Evolutionary conservation across 2,113 vertebrate genomes (phyloP).

Genomic region (Amphiprion percula): DNA sequence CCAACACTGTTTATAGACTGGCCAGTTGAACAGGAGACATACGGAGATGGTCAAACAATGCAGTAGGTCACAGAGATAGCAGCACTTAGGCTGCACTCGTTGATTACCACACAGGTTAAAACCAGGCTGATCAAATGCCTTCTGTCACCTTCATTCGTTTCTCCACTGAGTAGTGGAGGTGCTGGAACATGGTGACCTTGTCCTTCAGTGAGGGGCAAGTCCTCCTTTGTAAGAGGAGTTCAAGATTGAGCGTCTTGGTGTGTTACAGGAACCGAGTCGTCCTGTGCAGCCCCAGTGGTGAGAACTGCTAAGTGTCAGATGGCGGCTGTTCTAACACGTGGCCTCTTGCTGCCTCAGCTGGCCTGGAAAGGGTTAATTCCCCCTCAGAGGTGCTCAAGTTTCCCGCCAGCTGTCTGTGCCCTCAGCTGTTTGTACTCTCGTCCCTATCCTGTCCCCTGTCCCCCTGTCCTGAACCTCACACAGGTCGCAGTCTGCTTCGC

Average conservation of each 20-base stretch:
- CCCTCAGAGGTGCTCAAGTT: conserved; percentile 73
- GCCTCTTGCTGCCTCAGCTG: conserved; percentile 54
- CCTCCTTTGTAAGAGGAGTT: background rate
- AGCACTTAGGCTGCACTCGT: background rate
- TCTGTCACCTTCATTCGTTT: background rate
- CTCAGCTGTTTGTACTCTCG: conserved; percentile 81
- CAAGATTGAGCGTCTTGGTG: background rate
- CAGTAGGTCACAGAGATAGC: conserved; percentile 58
- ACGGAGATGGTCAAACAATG: conserved; percentile 68
- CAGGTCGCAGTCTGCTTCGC: conserved; percentile 23
- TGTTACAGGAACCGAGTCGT: background rate
- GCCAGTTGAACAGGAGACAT: conserved; percentile 47
- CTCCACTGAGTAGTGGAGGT: background rate
- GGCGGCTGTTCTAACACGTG: conserved; percentile 20
- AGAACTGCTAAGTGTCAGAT: conserved; percentile 5
- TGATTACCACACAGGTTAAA: conserved; percentile 9
- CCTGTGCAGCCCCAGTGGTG: background rate
- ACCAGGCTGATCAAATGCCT: background rate
- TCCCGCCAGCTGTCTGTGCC: conserved; percentile 82
- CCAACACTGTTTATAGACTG: conserved; percentile 64
- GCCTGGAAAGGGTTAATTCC: conserved; percentile 72
- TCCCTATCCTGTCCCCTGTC: conserved; percentile 43
- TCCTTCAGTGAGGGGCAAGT: background rate
- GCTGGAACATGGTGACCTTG: conserved; percentile 3
- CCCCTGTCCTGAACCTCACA: conserved; percentile 35